A percentile compares a stretch with the other conserved stretches of the same genome.
These are phyloP conservation scores for Synchiropus splendidus DNA, from an alignment of 2,113 vertebrate genomes.

Conservation along the genomic window DNA sequence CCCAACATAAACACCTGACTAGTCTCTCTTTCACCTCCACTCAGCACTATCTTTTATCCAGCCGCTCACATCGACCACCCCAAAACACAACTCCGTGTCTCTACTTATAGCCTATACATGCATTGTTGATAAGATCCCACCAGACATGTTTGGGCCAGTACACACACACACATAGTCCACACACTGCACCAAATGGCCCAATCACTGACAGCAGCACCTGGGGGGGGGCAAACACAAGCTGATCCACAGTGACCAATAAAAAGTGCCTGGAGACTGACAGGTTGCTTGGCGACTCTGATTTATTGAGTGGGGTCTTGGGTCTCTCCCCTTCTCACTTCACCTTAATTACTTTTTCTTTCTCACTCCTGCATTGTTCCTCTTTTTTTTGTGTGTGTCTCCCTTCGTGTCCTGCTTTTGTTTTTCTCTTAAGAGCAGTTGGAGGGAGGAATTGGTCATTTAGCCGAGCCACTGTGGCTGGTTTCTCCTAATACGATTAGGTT, in stretches of 20 bases:
- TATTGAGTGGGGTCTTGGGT: slow-evolving; percentile 46
- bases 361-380: slow-evolving; percentile 3
- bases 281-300: slow-evolving; percentile 48
- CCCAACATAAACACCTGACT: slow-evolving; percentile 34
- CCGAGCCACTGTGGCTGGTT: slow-evolving; percentile 17
- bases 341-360: slow-evolving; percentile 46
- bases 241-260: slow-evolving; percentile 63
- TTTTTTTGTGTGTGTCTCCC: slow-evolving; percentile 3
- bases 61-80: slow-evolving; percentile 14
- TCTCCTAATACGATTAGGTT: slow-evolving; percentile 42
- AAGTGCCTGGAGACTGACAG: slow-evolving; percentile 52
- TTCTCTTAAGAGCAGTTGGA: background rate
- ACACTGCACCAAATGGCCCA: slow-evolving; percentile 12
- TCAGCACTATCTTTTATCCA: background rate
- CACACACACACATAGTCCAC: slow-evolving; percentile 1
- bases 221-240: slow-evolving; percentile 52
- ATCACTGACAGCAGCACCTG: slow-evolving; percentile 30
- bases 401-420: background rate
- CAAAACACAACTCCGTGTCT: slow-evolving; percentile 36
- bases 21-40: slow-evolving; percentile 19
- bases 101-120: slow-evolving; percentile 42
- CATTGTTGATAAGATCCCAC: slow-evolving; percentile 51
- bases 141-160: slow-evolving; percentile 20
- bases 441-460: slow-evolving; percentile 22
- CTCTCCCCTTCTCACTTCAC: slow-evolving; percentile 19